Evolutionary conservation across 2,888 invertebrate genomes (phyloP).

Genomic region (Nomada fabriciana): DNA sequence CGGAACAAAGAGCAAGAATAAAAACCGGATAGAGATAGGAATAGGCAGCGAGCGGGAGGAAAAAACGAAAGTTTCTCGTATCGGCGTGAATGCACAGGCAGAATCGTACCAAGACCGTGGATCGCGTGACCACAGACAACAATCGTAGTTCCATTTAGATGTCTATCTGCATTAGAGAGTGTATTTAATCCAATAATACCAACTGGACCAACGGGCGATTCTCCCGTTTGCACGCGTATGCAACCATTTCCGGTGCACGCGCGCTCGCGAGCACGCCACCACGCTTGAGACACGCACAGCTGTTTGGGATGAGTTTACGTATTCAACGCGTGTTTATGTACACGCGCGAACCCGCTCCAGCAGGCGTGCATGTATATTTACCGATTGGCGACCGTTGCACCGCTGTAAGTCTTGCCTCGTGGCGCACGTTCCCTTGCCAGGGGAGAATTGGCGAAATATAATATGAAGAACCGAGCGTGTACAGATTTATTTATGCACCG

Average conservation of each 20-base stretch:
- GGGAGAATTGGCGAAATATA: conserved; percentile 19
- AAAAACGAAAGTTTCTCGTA: not conserved
- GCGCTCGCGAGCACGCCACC: not conserved
- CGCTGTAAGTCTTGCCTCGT: conserved; percentile 4
- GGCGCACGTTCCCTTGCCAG: not conserved
- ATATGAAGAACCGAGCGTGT: not conserved
- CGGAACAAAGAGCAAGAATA: not conserved
- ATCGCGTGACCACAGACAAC: conserved; percentile 35
- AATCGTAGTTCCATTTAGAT: conserved; percentile 49
- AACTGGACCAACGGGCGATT: conserved; percentile 47
- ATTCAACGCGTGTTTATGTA: conserved; percentile 61
- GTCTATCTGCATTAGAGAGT: conserved; percentile 40
- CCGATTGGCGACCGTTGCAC: conserved; percentile 10
- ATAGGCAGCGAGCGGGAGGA: not conserved
- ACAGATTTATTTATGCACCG: conserved; percentile 1
- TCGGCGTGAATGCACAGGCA: not conserved
- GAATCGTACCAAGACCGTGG: not conserved
- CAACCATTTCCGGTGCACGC: conserved; percentile 33
- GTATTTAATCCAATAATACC: conserved; percentile 55
- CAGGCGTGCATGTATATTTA: conserved; percentile 27
- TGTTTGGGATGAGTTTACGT: conserved; percentile 57
- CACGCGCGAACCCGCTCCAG: not conserved
- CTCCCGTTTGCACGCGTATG: conserved; percentile 54
- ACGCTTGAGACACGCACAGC: conserved; percentile 49
- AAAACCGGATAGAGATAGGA: not conserved